Evolutionary conservation across 2,797 vertebrate species (phyloP), one percentile per base, ranked within the genome.

Genomic region (Eremophila alpestris): DNA sequence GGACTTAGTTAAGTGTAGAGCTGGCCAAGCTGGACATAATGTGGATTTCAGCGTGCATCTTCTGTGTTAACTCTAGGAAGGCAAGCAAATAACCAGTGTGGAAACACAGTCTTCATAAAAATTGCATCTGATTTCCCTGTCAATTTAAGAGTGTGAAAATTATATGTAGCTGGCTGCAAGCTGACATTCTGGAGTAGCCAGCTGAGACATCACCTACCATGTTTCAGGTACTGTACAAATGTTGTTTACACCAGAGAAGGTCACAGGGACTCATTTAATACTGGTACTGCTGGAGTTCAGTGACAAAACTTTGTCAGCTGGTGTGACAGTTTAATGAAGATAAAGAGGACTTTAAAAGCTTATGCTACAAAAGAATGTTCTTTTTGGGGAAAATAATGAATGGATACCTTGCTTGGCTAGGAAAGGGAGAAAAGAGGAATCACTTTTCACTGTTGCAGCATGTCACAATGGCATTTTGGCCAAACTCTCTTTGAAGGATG

Each of bases 251-350:
- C 29, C 62, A 81, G 55, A 91, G 68, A 92, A 94, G 51, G 76
- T 78, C 41, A 55, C 22, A 21, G 41, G 70, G 81, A 92, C 38
- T 90, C 71, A 70, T 93, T 94, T 94, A 94, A 92, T 73, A 43
- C 45, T 18, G 23, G 48, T 62, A 62, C 16, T 79, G 62, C 63
- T 80, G 63, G 65, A 95, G 89, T 90, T 96, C 95, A 95, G 73
- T 89, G 83, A 92, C 70, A 93, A 92, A 95, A 84, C 85, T 97
- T 96, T 93, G 94, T 93, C 89, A 87, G 64, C 51, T 94, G 19
- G 9, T 93, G 55, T 97, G 96, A 95, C 93, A 96, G 58, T 95
- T 96, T 96, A 97, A 96, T 97, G 94, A 97, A 97, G 94, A 96
- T 84, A 94, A 97, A 97, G 94, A 88, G 64, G 32, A 90, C 70